Evolutionary conservation across 2,888 invertebrate genomes (phyloP).

Genomic region (Druceiella hillmani): DNA sequence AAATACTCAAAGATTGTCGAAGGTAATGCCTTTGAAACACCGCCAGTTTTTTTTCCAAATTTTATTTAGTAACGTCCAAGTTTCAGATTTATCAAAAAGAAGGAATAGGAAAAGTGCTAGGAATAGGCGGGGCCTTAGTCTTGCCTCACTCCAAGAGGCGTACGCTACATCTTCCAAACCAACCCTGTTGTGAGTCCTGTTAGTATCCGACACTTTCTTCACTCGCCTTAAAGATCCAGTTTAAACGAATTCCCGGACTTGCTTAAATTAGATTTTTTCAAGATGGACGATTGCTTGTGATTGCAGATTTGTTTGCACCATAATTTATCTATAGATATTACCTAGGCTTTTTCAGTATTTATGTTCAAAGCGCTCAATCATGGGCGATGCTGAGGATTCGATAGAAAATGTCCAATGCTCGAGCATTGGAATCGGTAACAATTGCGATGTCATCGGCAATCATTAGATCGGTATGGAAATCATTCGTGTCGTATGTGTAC

Average conservation of each 20-base stretch:
- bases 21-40: neutral
- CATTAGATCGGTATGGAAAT: neutral
- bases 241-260: neutral
- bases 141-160: neutral
- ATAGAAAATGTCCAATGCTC: neutral
- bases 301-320: too few relatives aligned
- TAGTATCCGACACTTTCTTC: neutral
- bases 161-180: neutral
- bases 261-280: neutral
- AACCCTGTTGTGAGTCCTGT: neutral
- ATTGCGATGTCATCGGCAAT: neutral
- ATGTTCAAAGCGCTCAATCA: neutral
- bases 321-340: neutral
- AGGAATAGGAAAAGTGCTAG: too few relatives aligned
- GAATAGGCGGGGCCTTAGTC: too few relatives aligned
- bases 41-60: too few relatives aligned
- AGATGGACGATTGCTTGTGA: too few relatives aligned
- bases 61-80: too few relatives aligned
- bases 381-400: neutral
- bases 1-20: neutral
- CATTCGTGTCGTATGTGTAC: neutral
- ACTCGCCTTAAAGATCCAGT: neutral
- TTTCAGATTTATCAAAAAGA: too few relatives aligned
- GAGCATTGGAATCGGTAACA: neutral
- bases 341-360: neutral